Evolutionary conservation across 2,113 vertebrate genomes (phyloP).

Genomic region (Saguinus imperator): DNA sequence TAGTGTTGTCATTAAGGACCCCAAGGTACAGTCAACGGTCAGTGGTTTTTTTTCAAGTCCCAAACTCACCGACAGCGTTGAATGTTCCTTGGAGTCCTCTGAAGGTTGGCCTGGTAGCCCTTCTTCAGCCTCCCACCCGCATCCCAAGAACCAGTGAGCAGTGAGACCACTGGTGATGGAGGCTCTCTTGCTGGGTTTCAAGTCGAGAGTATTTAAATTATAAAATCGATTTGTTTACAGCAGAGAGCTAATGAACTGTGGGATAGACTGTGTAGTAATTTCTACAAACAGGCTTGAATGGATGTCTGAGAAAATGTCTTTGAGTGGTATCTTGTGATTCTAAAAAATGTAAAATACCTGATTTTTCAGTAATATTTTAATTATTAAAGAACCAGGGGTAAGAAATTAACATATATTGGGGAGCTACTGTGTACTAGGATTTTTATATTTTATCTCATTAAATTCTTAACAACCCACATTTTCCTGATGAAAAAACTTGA

Average conservation of each 20-base stretch:
- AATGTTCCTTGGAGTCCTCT: slow-evolving; percentile 94
- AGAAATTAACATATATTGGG: neutral
- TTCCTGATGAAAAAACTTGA: slow-evolving; percentile 47
- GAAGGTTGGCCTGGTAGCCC: slow-evolving; percentile 58
- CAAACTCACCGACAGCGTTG: slow-evolving; percentile 99
- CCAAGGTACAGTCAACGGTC: slow-evolving; percentile 99
- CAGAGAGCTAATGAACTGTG: slow-evolving; percentile 75
- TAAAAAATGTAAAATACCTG: slow-evolving; percentile 26
- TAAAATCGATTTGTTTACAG: slow-evolving; percentile 63
- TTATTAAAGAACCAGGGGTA: neutral
- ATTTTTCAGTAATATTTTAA: slow-evolving; percentile 35
- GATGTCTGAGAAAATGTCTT: slow-evolving; percentile 53
- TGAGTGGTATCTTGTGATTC: slow-evolving; percentile 22
- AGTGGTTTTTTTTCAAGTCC: slow-evolving; percentile 94
- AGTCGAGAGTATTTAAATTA: slow-evolving; percentile 78
- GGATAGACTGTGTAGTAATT: slow-evolving; percentile 47
- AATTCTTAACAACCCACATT: neutral
- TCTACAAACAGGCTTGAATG: slow-evolving; percentile 51
- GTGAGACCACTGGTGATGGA: slow-evolving; percentile 75
- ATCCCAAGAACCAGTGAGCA: slow-evolving; percentile 72
- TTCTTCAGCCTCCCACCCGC: slow-evolving; percentile 71
- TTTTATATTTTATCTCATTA: slow-evolving; percentile 51
- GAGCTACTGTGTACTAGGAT: neutral
- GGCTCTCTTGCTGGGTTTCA: slow-evolving; percentile 74
- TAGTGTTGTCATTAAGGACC: slow-evolving; percentile 85